phyloP scores from a whole-genome alignment of 2,113 vertebrate species.

The Tretioscincus oriximinensis region DNA sequence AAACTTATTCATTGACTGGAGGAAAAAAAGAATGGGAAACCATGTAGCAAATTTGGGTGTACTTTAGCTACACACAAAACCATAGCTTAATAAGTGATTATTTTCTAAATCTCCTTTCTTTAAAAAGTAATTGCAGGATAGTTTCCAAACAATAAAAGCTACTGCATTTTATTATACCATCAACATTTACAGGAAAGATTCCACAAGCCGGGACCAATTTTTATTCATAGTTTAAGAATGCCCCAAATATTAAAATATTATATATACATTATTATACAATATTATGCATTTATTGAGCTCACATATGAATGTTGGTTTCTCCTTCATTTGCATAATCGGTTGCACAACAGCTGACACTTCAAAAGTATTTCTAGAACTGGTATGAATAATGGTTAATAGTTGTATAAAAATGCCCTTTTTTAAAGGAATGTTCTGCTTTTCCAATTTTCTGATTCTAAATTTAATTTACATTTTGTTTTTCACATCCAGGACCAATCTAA shows the following conservation, averaged over 20 bases:
- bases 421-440: background rate
- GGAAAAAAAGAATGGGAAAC: too few relatives aligned
- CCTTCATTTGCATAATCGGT: background rate
- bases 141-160: constrained; percentile 10
- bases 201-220: too few relatives aligned
- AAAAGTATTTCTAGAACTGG: background rate
- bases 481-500: background rate
- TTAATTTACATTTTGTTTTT: constrained; percentile 15
- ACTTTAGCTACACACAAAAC: too few relatives aligned
- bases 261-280: background rate
- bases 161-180: constrained; percentile 7
- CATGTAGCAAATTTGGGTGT: too few relatives aligned
- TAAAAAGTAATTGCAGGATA: too few relatives aligned
- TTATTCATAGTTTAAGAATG: background rate
- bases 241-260: background rate
- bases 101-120: too few relatives aligned
- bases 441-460: background rate
- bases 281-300: background rate
- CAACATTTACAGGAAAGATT: background rate
- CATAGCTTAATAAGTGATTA: too few relatives aligned
- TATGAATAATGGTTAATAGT: background rate
- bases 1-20: too few relatives aligned
- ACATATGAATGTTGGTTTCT: background rate
- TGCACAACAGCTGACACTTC: background rate
- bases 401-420: background rate